These are phyloP conservation scores for Cephus pulcher DNA, from an alignment of 2,888 invertebrate genomes.

Conservation along the genomic window DNA sequence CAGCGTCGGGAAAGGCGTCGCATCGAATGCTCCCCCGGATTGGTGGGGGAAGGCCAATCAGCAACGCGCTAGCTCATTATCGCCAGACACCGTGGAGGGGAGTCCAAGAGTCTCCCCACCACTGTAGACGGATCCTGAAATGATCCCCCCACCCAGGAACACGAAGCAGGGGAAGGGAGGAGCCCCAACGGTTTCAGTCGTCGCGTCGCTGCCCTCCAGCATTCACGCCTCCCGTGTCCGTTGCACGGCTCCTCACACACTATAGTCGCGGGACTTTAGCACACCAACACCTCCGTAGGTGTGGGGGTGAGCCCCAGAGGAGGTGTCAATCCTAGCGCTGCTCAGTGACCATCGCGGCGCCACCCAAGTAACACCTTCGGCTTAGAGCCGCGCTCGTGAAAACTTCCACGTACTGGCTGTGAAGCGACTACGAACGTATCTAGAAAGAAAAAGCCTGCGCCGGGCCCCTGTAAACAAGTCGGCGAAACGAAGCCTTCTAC, in stretches of 20 bases:
- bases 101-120: conserved; percentile 56
- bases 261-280: conserved; percentile 54
- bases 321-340: conserved; percentile 68
- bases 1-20: conserved; percentile 69
- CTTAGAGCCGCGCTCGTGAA: conserved; percentile 30
- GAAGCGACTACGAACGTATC: conserved; percentile 22
- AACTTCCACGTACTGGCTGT: conserved; percentile 41
- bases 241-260: conserved; percentile 50
- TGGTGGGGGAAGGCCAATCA: conserved; percentile 67
- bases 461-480: conserved; percentile 12
- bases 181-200: conserved; percentile 60
- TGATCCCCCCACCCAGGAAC: conserved; percentile 31
- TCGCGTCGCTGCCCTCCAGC: conserved; percentile 64
- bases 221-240: conserved; percentile 65
- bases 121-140: background rate
- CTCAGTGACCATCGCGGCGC: conserved; percentile 68
- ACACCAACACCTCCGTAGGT: conserved; percentile 64
- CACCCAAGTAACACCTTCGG: conserved; percentile 67
- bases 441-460: conserved; percentile 24
- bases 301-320: conserved; percentile 65
- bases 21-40: conserved; percentile 65
- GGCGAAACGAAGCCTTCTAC: conserved; percentile 6
- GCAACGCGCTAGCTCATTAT: conserved; percentile 63
- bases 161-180: conserved; percentile 57
- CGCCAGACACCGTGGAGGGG: conserved; percentile 57